A percentile compares a stretch with the other conserved stretches of the same genome.
Conservation (phyloP, 2,797 vertebrate species). For the Aldrovandia affinis region DNA sequence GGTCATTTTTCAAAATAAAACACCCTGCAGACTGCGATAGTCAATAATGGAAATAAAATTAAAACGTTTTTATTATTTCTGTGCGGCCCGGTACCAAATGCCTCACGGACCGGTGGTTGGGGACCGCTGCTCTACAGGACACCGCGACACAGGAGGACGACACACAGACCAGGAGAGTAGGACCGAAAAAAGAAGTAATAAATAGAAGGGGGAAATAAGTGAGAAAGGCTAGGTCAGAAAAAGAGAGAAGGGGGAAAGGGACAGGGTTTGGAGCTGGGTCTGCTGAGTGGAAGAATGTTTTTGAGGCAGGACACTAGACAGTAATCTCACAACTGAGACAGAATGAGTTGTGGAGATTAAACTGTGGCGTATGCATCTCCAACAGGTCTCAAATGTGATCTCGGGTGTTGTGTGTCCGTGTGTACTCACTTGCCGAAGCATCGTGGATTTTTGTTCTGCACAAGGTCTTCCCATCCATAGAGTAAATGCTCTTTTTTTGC, state of each 20-base stretch:
- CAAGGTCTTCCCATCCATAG: background rate
- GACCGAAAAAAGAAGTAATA: conserved; percentile 26
- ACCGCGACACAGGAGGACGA: conserved; percentile 68
- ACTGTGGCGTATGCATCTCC: background rate
- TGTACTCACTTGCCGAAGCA: background rate
- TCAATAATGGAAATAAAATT: too few relatives aligned
- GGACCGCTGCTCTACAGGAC: conserved; percentile 90
- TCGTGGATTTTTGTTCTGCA: conserved; percentile 5
- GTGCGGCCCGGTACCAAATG: too few relatives aligned
- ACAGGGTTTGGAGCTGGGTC: conserved; percentile 9
- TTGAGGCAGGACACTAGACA: background rate
- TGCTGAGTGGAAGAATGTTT: background rate
- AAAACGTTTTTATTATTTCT: too few relatives aligned
- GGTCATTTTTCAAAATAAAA: too few relatives aligned
- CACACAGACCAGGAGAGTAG: conserved; percentile 6
- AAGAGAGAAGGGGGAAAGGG: conserved; percentile 48
- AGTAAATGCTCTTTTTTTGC: too few relatives aligned
- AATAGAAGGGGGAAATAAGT: conserved; percentile 38
- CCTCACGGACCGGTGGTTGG: too few relatives aligned
- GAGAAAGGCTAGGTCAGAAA: conserved; percentile 40
- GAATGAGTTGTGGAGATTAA: background rate
- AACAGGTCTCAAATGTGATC: background rate
- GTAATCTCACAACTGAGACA: background rate
- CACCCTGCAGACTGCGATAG: too few relatives aligned
- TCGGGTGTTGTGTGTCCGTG: too few relatives aligned